Conservation (phyloP, 2,113 vertebrate genomes). For the Ptilonorhynchus violaceus region DNA sequence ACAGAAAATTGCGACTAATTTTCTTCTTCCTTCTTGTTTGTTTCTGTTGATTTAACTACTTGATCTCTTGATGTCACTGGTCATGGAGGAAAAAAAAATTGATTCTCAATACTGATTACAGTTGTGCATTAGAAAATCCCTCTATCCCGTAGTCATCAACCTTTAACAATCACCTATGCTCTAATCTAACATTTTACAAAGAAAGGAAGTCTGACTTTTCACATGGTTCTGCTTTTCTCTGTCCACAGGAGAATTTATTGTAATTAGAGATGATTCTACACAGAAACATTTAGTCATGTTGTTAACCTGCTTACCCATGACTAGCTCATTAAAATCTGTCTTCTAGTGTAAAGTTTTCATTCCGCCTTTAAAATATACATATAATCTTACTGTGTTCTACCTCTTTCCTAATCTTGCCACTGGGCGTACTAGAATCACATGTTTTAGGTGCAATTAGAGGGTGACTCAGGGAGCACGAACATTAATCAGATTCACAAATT, state of each 20-base stretch:
- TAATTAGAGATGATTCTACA: background rate
- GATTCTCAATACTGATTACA: background rate
- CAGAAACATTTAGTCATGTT: background rate
- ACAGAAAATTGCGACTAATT: background rate
- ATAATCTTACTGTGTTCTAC: background rate
- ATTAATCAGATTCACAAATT: constrained; percentile 30
- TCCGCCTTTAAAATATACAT: background rate
- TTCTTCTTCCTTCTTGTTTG: background rate
- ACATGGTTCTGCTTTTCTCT: background rate
- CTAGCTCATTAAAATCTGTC: background rate
- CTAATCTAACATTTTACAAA: background rate
- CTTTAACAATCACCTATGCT: background rate
- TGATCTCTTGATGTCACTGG: background rate
- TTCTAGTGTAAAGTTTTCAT: background rate
- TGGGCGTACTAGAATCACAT: background rate
- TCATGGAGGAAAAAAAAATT: background rate
- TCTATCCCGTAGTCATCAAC: background rate
- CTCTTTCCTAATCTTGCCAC: background rate
- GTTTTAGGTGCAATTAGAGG: background rate
- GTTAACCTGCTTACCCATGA: background rate
- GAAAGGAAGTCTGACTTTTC: background rate
- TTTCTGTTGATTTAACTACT: background rate
- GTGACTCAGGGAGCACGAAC: background rate
- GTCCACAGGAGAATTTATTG: background rate
- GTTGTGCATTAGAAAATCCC: background rate